Evolutionary conservation across 2,888 invertebrate genomes (phyloP).

Genomic region (Noctua janthina): DNA sequence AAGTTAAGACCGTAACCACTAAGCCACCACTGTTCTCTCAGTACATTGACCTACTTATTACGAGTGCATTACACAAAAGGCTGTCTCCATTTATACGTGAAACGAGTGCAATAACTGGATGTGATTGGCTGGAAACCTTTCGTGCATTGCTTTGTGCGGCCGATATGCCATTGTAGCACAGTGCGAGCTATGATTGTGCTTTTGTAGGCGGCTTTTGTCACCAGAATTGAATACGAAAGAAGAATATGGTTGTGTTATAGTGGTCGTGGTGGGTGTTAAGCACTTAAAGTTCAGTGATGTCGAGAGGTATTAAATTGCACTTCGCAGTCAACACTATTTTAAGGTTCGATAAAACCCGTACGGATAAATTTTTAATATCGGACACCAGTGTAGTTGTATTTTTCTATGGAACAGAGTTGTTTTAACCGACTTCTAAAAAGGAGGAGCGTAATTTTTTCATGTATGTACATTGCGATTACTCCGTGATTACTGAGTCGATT

Average conservation of each 20-base stretch:
- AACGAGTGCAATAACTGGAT: not conserved
- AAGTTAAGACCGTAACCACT: not conserved
- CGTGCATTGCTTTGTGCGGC: slow-evolving; percentile 1
- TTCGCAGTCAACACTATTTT: too few species aligned
- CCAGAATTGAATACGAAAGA: not conserved
- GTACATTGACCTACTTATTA: not conserved
- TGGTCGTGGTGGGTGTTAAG: not conserved
- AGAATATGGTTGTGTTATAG: not conserved
- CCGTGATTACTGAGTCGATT: too few species aligned
- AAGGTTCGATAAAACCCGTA: too few species aligned
- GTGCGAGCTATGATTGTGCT: not conserved
- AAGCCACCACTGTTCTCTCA: not conserved
- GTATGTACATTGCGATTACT: too few species aligned
- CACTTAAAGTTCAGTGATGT: too few species aligned
- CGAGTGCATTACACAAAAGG: not conserved
- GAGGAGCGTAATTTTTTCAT: too few species aligned
- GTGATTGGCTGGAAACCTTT: slow-evolving; percentile 14
- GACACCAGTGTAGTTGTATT: too few species aligned
- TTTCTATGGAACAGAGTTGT: too few species aligned
- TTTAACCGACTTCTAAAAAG: too few species aligned
- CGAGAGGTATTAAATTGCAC: not conserved
- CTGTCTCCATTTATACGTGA: not conserved
- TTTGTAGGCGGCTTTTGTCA: not conserved
- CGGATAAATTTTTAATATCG: too few species aligned
- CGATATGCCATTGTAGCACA: not conserved